Base-by-base conservation (phyloP, 2,888 invertebrate species). In the Halictus quadricinctus region DNA sequence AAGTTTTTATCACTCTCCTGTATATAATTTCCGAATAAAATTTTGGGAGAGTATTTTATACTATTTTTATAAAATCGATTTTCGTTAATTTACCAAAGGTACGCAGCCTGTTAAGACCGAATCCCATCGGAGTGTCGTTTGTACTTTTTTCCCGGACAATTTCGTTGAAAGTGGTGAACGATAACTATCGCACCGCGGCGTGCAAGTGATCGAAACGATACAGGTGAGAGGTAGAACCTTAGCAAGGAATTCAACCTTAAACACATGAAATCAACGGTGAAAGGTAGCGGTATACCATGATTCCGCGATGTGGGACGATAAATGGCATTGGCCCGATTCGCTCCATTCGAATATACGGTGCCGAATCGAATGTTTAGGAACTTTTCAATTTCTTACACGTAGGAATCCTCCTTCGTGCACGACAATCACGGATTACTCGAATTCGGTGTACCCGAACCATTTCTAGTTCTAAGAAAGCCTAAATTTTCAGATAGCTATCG, bases 311-410 rank as follows among this genome's bases (percentile, higher is more conserved):
- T 89, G 83, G 89, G 83, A 83, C 89, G 79, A 89, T 88, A 88
- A 88, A 87, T 88, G 81, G 80, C 89, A 89, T 83, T 89, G 85
- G 60, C 89, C 89, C 89, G 78, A 87, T 89, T 88, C 75, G 50
- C 3, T 50, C 18, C 72, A 50, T 72, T 50, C 73, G 54, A 66
- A 54, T 70, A 15, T 36, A 48, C 18, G 13, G 5, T n/a, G n/a
- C 41, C 70, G 43, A 69, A 29, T 36, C 46, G 29, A 13, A 21
- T 84, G 50, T 84, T 83, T 78, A 46, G 73, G 60, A 83, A 74
- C 15, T 50, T 70, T 78, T 60, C 36, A 41, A 74, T 78, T 74
- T 78, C 41, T 48, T 41, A 21, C n/a, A 58, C 36, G 41, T 76
- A 46, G 15, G 46, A 76, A 73, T 46, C 21, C 54, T 25, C 66